A percentile compares a stretch with the other conserved stretches of the same genome.
These are phyloP conservation scores for Sminthurinus aureus DNA, from an alignment of 2,888 invertebrate genomes.

Conservation along the genomic window DNA sequence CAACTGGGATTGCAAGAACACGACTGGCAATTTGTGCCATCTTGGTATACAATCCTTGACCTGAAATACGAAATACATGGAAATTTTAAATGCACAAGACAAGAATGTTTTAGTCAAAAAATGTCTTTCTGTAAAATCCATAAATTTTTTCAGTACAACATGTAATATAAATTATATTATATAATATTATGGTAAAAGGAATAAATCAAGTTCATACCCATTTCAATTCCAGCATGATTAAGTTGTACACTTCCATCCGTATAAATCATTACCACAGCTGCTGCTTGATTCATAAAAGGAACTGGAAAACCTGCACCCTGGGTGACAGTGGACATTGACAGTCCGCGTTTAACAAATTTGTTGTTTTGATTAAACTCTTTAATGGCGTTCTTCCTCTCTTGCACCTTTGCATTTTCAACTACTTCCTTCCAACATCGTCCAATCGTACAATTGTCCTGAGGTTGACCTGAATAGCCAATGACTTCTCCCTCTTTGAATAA, in stretches of 20 bases:
- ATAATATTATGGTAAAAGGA: too few relatives aligned
- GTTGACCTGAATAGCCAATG: conserved; percentile 79
- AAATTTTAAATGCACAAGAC: too few relatives aligned
- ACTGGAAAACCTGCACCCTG: conserved; percentile 61
- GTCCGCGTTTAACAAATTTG: conserved; percentile 60
- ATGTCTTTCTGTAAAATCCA: too few relatives aligned
- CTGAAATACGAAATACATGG: too few relatives aligned
- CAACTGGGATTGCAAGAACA: conserved; percentile 58
- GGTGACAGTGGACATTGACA: conserved; percentile 62
- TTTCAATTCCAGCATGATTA: conserved; percentile 66
- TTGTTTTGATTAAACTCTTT: conserved; percentile 72
- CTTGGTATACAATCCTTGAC: conserved; percentile 87
- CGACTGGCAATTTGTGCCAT: conserved; percentile 70
- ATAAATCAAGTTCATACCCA: too few relatives aligned
- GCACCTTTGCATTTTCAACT: conserved; percentile 72
- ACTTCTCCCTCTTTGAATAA: conserved; percentile 79
- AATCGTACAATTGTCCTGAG: conserved; percentile 75
- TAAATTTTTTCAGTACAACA: too few relatives aligned
- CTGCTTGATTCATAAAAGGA: conserved; percentile 61
- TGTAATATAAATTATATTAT: too few relatives aligned
- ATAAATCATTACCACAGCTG: conserved; percentile 65
- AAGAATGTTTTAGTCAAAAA: too few relatives aligned
- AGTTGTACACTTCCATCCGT: conserved; percentile 66
- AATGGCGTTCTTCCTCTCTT: conserved; percentile 67
- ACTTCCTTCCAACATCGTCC: conserved; percentile 82